Evolutionary conservation across 2,113 vertebrate genomes (phyloP), one percentile per base, ranked within the genome.

Genomic region (Columba livia): DNA sequence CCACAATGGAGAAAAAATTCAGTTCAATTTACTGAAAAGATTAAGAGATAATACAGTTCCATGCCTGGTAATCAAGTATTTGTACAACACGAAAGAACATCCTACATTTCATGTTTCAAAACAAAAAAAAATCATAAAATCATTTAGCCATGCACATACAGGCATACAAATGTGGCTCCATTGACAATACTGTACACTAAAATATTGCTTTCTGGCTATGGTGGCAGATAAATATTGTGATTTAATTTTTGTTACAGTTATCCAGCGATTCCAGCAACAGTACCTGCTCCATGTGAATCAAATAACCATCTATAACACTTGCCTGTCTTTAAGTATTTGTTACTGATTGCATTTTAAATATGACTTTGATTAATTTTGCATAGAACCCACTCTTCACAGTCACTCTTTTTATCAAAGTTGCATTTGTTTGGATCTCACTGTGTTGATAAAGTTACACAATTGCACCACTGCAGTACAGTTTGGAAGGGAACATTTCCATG

Each of bases 391-490:
- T 1, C 5, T 89, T 80, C 19, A 51, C 6, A 61, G 57, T 18
- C 29, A 70, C 5, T 6, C 26, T 61, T 87, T 79, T 50, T 48
- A 50, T 57, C n/a, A 34, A 66, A n/a, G 48, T 67, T 92, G 32
- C 24, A 24, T 53, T 87, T 79, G 16, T 61, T 57, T 62, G 29
- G 23, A 77, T 47, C 62, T 67, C 5, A 0, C 56, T 48, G 10
- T 71, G 19, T 53, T 77, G 36, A 87, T 40, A 86, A 87, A 48
- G 29, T 67, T 84, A 67, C 44, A 72, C 12, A 54, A 51, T 34
- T 67, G n/a, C 36, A 72, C 25, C 0, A 1, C 29, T 3, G 0
- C 28, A 38, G 25, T 34, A 44, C 24, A 34, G 31, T 54, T 40
- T 67, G 48, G 44, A 78, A 81, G n/a, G 19, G 14, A 89, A 18